Conservation (phyloP, 2,113 vertebrate genomes). For the Alligator sinensis region DNA sequence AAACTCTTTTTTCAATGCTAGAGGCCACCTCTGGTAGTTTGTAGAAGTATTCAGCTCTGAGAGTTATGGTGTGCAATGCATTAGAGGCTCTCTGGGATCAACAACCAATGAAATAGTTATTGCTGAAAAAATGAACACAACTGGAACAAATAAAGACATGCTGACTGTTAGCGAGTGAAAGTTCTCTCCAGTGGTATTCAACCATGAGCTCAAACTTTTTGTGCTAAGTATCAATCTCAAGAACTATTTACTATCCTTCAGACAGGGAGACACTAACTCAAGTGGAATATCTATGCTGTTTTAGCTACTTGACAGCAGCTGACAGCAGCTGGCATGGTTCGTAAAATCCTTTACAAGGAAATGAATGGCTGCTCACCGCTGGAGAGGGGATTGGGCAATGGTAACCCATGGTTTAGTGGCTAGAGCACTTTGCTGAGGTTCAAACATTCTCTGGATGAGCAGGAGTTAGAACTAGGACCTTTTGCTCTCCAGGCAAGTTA, state of each 20-base stretch:
- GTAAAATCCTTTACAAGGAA: not conserved
- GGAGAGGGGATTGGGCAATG: no score
- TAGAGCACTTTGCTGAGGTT: no score
- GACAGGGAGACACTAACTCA: not conserved
- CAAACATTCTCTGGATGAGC: no score
- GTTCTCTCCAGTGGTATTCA: fast-evolving
- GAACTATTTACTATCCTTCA: no score
- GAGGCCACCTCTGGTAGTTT: not conserved
- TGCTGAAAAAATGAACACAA: not conserved
- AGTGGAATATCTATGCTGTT: not conserved
- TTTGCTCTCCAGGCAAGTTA: no score
- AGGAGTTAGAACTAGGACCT: no score
- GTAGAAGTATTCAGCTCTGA: not conserved
- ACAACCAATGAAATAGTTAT: not conserved
- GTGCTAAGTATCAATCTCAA: not conserved
- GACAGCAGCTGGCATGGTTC: not conserved
- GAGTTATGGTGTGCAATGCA: not conserved
- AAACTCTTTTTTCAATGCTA: not conserved
- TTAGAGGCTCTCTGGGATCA: not conserved
- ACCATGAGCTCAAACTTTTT: not conserved
- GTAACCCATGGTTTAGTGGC: no score
- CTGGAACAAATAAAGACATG: not conserved
- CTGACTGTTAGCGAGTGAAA: fast-evolving
- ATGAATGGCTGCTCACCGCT: not conserved
- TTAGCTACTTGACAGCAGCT: not conserved